Evolutionary conservation across 2,797 vertebrate genomes (phyloP), one percentile per base, ranked within the genome.

Genomic region (Falco columbarius): DNA sequence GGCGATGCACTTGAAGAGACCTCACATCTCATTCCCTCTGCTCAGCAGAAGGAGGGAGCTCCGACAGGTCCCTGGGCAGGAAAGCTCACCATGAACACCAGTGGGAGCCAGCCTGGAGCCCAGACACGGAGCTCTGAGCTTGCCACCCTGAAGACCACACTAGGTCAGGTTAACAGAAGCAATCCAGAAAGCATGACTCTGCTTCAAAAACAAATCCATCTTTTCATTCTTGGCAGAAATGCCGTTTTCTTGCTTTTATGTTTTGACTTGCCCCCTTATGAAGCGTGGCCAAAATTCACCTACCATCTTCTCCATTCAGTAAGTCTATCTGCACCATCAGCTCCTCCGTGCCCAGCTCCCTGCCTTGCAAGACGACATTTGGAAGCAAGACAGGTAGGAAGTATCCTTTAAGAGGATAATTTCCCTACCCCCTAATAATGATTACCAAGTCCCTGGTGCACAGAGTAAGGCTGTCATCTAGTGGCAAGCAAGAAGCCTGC

Each of bases 391-490:
- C 32, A 67, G 23, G 46, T 27, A 89, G 52, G 70, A 74, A 23
- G 4, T 9, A 12, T 52, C 58, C 81, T 67, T 74, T 63, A 66
- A 77, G 40, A 10, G 15, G 15, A 4, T 21, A 5, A 87, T 93
- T 97, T 93, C 93, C 81, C 86, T 94, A 27, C 72, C 72, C 74
- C 84, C 65, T 71, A 38, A 80, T 89, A 87, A 61, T 85, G 61
- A 70, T 27, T 72, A n/a, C 36, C 29, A 54, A 20, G 77, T 10
- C 40, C 54, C 17, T 42, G 32, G 81, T 44, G 63, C 72, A 80
- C 86, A 85, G 95, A 80, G 62, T 59, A 91, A 94, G 94, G 75
- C 92, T 95, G 95, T 80, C 96, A 97, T 77, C 95, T 96, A 94
- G 96, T 54, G 94, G 94, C 79, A 93, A 91, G 38, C 44, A 72